Base-by-base conservation (phyloP, 64 coral and sea anemone species). In the Cladopsammia gracilis region DNA sequence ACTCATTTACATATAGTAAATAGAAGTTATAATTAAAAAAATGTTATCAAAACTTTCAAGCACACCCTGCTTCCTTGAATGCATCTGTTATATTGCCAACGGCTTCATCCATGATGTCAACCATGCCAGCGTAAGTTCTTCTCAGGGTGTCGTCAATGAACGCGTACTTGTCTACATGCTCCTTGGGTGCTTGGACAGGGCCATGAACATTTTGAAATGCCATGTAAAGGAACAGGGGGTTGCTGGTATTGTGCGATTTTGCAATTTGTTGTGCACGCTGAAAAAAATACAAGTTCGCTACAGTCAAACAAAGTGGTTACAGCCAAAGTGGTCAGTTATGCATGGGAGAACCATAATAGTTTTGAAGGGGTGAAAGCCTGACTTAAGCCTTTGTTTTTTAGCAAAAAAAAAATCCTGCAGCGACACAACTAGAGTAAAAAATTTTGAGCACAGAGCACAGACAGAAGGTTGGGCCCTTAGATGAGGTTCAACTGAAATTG, bases 181-280 rank as follows among this genome's bases (percentile, higher is more conserved):
- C 57, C 23, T 94, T 50, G 42, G 96, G 92, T 20, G 93, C 96
- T 80, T 98, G 89, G 3, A 98, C 82, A 20, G 96, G 96, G 13
- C 75, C 59, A 64, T 98, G 96, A 14, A 94, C 92, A 71, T 94
- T 94, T 77, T 98, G 96, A 48, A 92, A 98, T 15, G 96, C 88
- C 43, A 98, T 78, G 70, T 98, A 98, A 54, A 98, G 86, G 71
- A 98, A 98, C 67, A 98, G 48, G 0, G 96, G 96, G 22, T 59
- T 52, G 22, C 50, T 79, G 10, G 82, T 68, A 70, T 98, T 89
- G 77, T 98, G 96, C 3, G 50, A 59, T 23, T 89, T 47, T 4
- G 91, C 76, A 25, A 98, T 92, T 70, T 94, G 87, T n/a, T 92
- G 56, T 48, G 92, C 92, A 18, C 78, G 76, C 96, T 88, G 53